A percentile compares a stretch with the other conserved stretches of the same genome.
phyloP scores from a whole-genome alignment of 2,797 vertebrate species.

The Anniella stebbinsi region DNA sequence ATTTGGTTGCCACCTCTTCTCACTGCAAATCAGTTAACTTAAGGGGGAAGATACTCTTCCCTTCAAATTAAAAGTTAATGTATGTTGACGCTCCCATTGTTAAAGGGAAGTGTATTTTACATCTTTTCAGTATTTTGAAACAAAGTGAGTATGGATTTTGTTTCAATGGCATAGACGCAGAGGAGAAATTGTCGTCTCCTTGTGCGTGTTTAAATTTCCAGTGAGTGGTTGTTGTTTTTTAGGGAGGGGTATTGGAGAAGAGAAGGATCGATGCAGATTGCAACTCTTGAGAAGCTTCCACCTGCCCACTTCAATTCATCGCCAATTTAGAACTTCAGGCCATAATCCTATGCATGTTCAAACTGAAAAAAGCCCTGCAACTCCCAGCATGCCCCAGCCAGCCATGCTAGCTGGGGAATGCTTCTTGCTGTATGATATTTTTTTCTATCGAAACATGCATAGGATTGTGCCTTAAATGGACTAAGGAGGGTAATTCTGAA shows the following conservation, averaged over 20 bases:
- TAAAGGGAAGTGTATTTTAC: neutral
- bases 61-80: neutral
- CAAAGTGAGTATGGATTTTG: neutral
- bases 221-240: neutral
- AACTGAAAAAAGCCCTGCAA: no score
- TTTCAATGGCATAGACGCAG: neutral
- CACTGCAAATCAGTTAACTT: neutral
- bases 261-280: neutral
- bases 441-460: no score
- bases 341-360: no score
- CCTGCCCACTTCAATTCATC: neutral
- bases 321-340: neutral
- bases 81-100: neutral
- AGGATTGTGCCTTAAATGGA: neutral
- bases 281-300: slow-evolving; percentile 7
- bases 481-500: neutral
- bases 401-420: no score
- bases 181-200: neutral
- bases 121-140: slow-evolving; percentile 31
- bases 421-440: no score
- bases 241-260: neutral
- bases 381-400: no score
- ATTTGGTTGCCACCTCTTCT: slow-evolving; percentile 16
- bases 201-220: slow-evolving; percentile 10
- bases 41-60: neutral